phyloP scores from a whole-genome alignment of 2,113 vertebrate genomes.

The Butastur rufipennis region DNA sequence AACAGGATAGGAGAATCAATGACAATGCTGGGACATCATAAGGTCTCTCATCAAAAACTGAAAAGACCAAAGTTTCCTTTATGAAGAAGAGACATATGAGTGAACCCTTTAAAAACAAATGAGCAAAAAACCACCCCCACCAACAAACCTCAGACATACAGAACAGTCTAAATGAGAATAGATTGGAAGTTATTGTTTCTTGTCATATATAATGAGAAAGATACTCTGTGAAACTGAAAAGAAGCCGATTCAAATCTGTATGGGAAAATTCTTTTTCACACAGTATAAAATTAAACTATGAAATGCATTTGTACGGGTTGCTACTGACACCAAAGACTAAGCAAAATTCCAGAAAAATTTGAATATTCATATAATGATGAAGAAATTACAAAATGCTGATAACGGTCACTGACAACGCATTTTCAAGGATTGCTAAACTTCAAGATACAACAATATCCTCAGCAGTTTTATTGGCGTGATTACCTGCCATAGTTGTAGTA shows the following conservation, averaged over 20 bases:
- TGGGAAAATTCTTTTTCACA: background rate
- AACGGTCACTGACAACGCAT: background rate
- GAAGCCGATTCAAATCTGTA: background rate
- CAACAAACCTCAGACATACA: background rate
- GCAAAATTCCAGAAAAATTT: background rate
- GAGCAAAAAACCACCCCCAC: accelerated
- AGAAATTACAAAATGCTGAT: background rate
- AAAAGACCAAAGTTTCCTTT: background rate
- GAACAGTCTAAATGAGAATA: background rate
- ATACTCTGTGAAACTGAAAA: background rate
- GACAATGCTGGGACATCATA: background rate
- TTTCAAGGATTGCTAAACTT: background rate
- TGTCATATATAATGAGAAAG: background rate
- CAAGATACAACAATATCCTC: background rate
- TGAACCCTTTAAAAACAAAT: background rate
- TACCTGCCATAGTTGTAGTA: background rate
- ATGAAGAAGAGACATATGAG: background rate
- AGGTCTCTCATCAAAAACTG: background rate
- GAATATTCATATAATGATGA: background rate
- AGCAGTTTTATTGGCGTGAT: background rate
- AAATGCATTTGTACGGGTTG: background rate
- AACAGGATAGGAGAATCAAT: background rate
- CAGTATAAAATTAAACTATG: background rate
- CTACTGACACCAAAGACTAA: background rate
- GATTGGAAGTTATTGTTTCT: background rate